Conservation (phyloP, 2,888 invertebrate genomes). For the Ochropleura plecta region DNA sequence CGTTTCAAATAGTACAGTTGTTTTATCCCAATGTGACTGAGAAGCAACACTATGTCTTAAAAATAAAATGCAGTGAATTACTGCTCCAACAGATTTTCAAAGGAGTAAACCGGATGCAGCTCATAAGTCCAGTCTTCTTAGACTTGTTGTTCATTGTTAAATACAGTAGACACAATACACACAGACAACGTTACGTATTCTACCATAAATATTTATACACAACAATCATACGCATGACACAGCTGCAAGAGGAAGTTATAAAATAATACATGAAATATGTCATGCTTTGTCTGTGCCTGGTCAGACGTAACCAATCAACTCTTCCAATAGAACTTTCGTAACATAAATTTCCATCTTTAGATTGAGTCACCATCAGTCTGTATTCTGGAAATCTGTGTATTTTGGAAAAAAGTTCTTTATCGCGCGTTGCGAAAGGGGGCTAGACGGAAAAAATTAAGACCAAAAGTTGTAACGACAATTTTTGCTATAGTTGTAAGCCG, state of each 20-base stretch:
- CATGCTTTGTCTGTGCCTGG: slow-evolving; percentile 65
- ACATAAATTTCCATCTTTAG: slow-evolving; percentile 25
- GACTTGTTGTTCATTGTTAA: not conserved
- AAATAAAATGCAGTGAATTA: not conserved
- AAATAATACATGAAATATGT: slow-evolving; percentile 43
- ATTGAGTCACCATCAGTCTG: not conserved
- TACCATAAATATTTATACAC: not conserved
- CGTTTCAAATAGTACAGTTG: not conserved
- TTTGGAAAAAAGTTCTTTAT: no score
- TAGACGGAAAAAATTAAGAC: no score
- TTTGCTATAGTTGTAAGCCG: no score
- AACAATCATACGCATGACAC: slow-evolving; percentile 25
- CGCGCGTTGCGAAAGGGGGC: no score
- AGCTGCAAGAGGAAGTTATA: slow-evolving; percentile 45
- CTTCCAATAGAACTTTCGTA: slow-evolving; percentile 34
- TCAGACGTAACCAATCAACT: slow-evolving; percentile 64
- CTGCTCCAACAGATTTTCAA: not conserved
- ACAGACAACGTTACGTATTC: slow-evolving; percentile 11
- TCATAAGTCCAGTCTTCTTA: not conserved
- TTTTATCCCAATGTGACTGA: not conserved
- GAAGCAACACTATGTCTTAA: not conserved
- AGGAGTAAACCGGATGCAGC: not conserved
- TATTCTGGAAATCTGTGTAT: not conserved
- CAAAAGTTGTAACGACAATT: no score
- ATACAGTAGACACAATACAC: slow-evolving; percentile 8